Conservation (phyloP, 1,140 invertebrate genomes). For the Vanessa atalanta region DNA sequence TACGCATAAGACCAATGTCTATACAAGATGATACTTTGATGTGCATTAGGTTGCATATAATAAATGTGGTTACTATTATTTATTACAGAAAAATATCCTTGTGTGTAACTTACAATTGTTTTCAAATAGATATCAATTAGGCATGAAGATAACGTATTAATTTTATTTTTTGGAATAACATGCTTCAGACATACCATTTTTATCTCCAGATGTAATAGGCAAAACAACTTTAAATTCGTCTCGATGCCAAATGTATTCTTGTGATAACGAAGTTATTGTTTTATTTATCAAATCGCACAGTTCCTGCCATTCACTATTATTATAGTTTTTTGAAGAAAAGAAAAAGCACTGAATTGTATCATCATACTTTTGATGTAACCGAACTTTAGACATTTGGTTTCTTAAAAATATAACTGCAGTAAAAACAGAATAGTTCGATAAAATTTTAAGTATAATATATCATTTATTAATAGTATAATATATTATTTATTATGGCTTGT, state of each 20-base stretch:
- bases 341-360: slow-evolving; percentile 62
- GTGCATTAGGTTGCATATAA: too few species aligned
- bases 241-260: slow-evolving; percentile 79
- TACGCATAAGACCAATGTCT: too few species aligned
- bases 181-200: slow-evolving; percentile 43
- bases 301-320: slow-evolving; percentile 55
- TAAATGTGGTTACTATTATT: too few species aligned
- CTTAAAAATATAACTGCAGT: neutral
- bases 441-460: too few species aligned
- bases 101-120: too few species aligned
- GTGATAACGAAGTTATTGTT: slow-evolving; percentile 64
- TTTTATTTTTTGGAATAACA: neutral
- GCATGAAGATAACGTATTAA: too few species aligned
- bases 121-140: too few species aligned
- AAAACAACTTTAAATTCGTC: slow-evolving; percentile 61
- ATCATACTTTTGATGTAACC: slow-evolving; percentile 47
- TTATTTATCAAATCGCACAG: slow-evolving; percentile 72
- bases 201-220: slow-evolving; percentile 40
- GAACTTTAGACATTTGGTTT: slow-evolving; percentile 24
- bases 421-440: neutral
- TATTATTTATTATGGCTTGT: too few species aligned
- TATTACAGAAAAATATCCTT: too few species aligned
- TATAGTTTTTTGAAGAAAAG: slow-evolving; percentile 41
- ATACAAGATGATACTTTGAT: too few species aligned
- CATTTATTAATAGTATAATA: too few species aligned